These are phyloP conservation scores for Scaptomyza hsui DNA, from an alignment of 1,140 invertebrate genomes.

Conservation along the genomic window DNA sequence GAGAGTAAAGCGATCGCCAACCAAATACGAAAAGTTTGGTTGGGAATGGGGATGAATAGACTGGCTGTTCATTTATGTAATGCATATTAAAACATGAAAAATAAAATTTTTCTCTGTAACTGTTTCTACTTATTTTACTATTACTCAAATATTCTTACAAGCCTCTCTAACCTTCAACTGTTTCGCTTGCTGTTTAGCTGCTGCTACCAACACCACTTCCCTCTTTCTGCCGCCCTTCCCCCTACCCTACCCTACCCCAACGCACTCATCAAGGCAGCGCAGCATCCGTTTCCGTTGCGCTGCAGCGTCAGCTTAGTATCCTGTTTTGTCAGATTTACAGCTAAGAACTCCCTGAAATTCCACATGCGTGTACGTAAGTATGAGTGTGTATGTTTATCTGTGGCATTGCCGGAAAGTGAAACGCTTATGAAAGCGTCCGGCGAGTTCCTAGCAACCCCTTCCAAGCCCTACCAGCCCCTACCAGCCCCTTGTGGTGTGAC, in stretches of 20 bases:
- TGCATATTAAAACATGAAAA: too few species aligned
- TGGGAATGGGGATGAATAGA: too few species aligned
- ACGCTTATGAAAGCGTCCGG: slow-evolving; percentile 73
- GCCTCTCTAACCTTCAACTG: background rate
- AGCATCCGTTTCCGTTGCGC: slow-evolving; percentile 74
- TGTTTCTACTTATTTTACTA: slow-evolving; percentile 7
- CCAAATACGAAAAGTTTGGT: too few species aligned
- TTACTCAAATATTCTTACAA: slow-evolving; percentile 19
- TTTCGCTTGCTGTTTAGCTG: slow-evolving; percentile 63
- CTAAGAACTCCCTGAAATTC: slow-evolving; percentile 55
- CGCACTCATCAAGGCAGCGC: slow-evolving; percentile 26
- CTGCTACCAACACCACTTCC: slow-evolving; percentile 67
- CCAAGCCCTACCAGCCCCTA: background rate
- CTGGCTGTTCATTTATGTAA: too few species aligned
- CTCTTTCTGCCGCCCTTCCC: background rate
- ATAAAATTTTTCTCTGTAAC: background rate
- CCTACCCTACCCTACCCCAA: background rate
- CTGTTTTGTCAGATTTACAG: slow-evolving; percentile 75
- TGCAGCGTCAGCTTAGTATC: slow-evolving; percentile 70
- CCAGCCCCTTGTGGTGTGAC: slow-evolving; percentile 24
- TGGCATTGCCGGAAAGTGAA: slow-evolving; percentile 73
- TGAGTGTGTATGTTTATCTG: slow-evolving; percentile 59
- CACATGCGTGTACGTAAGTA: background rate
- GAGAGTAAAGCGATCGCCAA: too few species aligned
- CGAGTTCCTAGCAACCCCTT: slow-evolving; percentile 4